Base-by-base conservation (phyloP, 2,888 invertebrate genomes). In the Apotomis betuletana region DNA sequence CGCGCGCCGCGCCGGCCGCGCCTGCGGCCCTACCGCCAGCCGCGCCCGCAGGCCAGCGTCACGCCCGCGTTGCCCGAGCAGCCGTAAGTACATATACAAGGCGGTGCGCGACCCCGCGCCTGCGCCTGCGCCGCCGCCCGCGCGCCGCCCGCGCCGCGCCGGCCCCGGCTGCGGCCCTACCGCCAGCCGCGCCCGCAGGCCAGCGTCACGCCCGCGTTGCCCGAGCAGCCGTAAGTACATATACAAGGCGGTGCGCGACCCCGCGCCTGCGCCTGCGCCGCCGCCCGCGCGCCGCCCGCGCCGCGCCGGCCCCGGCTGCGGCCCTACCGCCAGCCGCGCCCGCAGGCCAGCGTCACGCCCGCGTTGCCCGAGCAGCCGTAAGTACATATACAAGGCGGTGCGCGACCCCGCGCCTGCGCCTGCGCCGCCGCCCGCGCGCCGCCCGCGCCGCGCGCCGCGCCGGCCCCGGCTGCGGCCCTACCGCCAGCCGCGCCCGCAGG, bases 301-400 rank as follows among this genome's bases (percentile, higher is more conserved):
- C 44, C 44, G 44, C 44, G 74, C 74, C 69, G 74, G 68, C 78
- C 75, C 71, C 63, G 63, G 38, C 75, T 27, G 27, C 27, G 73
- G 69, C 76, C 75, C 62, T 65, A 64, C 65, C 65, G 65, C 70
- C 60, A 79, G 75, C 54, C 65, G 74, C 74, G 72, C 76, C 67
- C 77, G 75, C 70, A 59, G 65, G 38, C 75, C 71, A 62, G 74
- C 76, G 69, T 60, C 74, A 77, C 68, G 75, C 73, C 63, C 76
- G 76, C 69, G 76, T 76, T 41, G 80, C 78, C 61, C 72, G 70
- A 74, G 71, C 69, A 76, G 76, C 74, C 75, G 76, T 68, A 73
- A 59, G 52, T 60, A 58, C 55, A 4, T 52, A 6, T n/a, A 4
- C 0, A 6, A 8, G 6, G 15, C 6, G 8, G 8, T 55, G 27